Evolutionary conservation across 2,797 vertebrate species (phyloP).

Genomic region (Zonotrichia albicollis): DNA sequence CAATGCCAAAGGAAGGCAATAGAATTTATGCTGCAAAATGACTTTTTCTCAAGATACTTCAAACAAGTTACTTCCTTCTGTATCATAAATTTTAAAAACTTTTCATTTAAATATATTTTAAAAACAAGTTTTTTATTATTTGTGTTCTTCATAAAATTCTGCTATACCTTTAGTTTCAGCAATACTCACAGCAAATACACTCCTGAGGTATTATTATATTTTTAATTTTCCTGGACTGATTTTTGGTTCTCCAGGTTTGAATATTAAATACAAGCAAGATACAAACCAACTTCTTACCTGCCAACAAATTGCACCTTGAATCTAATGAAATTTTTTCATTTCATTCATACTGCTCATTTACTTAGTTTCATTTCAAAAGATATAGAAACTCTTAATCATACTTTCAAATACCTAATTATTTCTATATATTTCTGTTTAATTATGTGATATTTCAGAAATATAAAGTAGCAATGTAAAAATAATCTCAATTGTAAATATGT

Average conservation of each 20-base stretch:
- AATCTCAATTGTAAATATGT: not conserved
- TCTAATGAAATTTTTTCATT: not conserved
- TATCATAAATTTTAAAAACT: not conserved
- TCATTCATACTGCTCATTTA: not conserved
- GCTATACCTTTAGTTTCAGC: not conserved
- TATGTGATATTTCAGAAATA: not conserved
- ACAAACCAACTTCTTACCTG: not conserved
- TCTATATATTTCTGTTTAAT: not conserved
- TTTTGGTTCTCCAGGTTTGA: not conserved
- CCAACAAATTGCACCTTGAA: not conserved
- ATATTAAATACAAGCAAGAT: not conserved
- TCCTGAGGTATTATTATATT: not conserved
- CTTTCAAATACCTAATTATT: not conserved
- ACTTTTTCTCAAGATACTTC: not conserved
- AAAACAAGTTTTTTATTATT: not conserved
- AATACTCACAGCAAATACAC: not conserved
- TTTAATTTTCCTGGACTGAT: not conserved
- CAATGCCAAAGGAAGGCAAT: not conserved
- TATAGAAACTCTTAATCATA: not conserved
- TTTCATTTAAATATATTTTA: not conserved
- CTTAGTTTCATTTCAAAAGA: not conserved
- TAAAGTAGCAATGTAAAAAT: not conserved
- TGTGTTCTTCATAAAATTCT: not conserved
- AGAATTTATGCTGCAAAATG: not conserved
- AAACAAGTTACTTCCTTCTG: not conserved